A percentile compares a stretch with the other conserved stretches of the same genome.
Conservation (phyloP, 2,113 vertebrate genomes). For the Mugil cephalus region DNA sequence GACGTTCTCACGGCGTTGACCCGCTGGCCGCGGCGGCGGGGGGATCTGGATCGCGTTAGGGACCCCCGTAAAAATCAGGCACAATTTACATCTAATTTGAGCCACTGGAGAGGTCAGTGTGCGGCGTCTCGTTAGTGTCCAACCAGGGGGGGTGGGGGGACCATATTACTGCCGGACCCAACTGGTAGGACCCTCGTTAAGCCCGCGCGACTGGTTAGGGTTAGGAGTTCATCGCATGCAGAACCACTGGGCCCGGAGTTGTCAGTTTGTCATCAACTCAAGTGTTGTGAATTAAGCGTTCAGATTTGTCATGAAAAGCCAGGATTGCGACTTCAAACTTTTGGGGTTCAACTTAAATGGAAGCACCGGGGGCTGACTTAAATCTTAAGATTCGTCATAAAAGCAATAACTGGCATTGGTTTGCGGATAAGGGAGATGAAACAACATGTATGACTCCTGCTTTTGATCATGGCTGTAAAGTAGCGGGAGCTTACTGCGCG, state of each 20-base stretch:
- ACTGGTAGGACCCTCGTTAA: conserved; percentile 67
- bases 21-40: conserved; percentile 59
- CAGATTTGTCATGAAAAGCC: conserved; percentile 53
- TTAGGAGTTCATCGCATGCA: conserved; percentile 64
- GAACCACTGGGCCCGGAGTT: conserved; percentile 23
- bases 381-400: conserved; percentile 64
- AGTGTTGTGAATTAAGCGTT: conserved; percentile 19
- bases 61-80: conserved; percentile 80
- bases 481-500: conserved; percentile 70
- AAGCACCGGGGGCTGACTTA: conserved; percentile 38
- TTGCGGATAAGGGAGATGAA: conserved; percentile 66
- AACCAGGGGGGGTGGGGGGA: conserved; percentile 44
- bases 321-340: conserved; percentile 12
- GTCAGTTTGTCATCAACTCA: conserved; percentile 28
- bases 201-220: conserved; percentile 50
- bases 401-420: conserved; percentile 62
- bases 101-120: conserved; percentile 72
- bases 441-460: conserved; percentile 65
- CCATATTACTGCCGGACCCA: conserved; percentile 51
- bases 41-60: conserved; percentile 90
- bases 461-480: conserved; percentile 79
- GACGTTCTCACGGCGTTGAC: conserved; percentile 90
- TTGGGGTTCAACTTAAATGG: conserved; percentile 32
- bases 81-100: conserved; percentile 84
- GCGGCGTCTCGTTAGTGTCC: conserved; percentile 79